Conservation (phyloP, 1,140 invertebrate genomes). For the Callitettix versicolor region DNA sequence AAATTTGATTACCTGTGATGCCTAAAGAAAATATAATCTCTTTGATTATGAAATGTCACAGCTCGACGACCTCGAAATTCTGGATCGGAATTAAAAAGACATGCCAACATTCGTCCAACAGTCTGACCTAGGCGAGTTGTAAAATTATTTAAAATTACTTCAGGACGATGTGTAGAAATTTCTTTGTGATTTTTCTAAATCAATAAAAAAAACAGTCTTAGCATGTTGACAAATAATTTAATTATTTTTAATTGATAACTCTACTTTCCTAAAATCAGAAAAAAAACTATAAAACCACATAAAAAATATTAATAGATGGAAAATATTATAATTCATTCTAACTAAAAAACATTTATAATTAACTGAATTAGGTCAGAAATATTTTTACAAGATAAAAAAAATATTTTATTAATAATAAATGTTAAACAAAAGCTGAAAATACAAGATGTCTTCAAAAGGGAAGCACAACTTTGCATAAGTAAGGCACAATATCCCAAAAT, state of each 20-base stretch:
- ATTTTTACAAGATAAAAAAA: too few relatives aligned
- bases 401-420: too few relatives aligned
- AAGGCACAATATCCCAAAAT: too few relatives aligned
- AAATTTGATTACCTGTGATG: slow-evolving; percentile 88
- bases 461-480: too few relatives aligned
- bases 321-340: too few relatives aligned
- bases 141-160: slow-evolving; percentile 95
- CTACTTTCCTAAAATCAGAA: neutral
- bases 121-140: slow-evolving; percentile 83
- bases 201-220: neutral
- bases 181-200: slow-evolving; percentile 54
- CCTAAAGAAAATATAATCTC: slow-evolving; percentile 97
- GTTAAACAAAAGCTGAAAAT: too few relatives aligned
- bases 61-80: slow-evolving; percentile 85
- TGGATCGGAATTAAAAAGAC: slow-evolving; percentile 92
- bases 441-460: too few relatives aligned
- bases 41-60: slow-evolving; percentile 96
- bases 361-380: too few relatives aligned
- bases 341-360: too few relatives aligned
- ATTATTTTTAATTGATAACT: too few relatives aligned
- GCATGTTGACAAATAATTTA: too few relatives aligned
- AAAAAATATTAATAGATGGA: slow-evolving; percentile 49
- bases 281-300: neutral
- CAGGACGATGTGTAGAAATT: slow-evolving; percentile 77
- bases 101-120: slow-evolving; percentile 86